Conservation (phyloP, 2,888 invertebrate genomes). For the Noctua pronuba region DNA sequence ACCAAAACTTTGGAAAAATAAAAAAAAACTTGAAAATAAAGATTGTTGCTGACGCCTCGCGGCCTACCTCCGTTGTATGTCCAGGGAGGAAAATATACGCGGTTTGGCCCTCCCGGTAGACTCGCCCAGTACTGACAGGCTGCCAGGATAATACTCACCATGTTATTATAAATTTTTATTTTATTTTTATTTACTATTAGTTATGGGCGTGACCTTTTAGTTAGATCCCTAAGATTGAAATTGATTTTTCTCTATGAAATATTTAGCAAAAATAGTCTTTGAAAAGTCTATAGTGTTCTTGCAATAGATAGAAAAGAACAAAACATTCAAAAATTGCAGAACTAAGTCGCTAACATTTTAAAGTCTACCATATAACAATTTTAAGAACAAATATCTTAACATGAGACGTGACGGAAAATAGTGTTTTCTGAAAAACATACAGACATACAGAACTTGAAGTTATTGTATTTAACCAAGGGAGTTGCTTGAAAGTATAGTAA, state of each 20-base stretch:
- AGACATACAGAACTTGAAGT: background rate
- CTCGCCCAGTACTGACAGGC: constrained; percentile 88
- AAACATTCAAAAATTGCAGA: constrained; percentile 26
- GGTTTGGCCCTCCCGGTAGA: constrained; percentile 87
- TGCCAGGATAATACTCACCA: constrained; percentile 79
- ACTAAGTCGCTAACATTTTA: constrained; percentile 20
- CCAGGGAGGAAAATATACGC: constrained; percentile 89
- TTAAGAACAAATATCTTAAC: constrained; percentile 9
- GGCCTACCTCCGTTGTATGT: constrained; percentile 88
- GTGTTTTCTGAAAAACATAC: constrained; percentile 26
- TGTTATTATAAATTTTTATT: constrained; percentile 54
- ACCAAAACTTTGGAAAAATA: constrained; percentile 58
- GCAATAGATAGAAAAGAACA: constrained; percentile 1
- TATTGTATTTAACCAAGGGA: constrained; percentile 40
- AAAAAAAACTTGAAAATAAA: constrained; percentile 64
- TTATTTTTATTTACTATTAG: constrained; percentile 24
- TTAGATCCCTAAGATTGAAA: constrained; percentile 8
- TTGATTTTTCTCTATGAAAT: background rate
- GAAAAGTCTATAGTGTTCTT: constrained; percentile 4
- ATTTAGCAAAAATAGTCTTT: background rate
- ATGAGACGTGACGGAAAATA: constrained; percentile 65
- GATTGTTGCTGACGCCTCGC: constrained; percentile 56
- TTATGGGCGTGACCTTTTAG: constrained; percentile 18
- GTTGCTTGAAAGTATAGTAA: constrained; percentile 11
- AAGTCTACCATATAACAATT: constrained; percentile 10